A percentile compares a stretch with the other conserved stretches of the same genome.
phyloP scores from a whole-genome alignment of 2,888 invertebrate species.

The Aleiodes testaceus region DNA sequence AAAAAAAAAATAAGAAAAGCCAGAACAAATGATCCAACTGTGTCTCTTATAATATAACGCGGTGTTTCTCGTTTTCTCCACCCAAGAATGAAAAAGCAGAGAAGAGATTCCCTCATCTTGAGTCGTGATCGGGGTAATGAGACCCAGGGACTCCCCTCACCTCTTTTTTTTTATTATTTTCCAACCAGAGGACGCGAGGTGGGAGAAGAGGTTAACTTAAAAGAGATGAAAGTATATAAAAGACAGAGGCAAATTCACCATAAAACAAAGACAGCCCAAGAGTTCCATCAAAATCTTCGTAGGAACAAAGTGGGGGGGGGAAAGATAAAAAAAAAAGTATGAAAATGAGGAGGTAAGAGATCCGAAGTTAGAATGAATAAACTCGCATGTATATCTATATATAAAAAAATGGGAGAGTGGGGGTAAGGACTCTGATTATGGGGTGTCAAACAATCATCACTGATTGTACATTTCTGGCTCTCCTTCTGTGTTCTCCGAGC shows the following conservation, averaged over 20 bases:
- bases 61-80: conserved; percentile 66
- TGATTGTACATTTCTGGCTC: conserved; percentile 69
- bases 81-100: conserved; percentile 36
- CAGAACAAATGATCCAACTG: conserved; percentile 48
- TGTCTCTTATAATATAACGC: conserved; percentile 70
- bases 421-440: conserved; percentile 72
- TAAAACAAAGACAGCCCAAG: conserved; percentile 23
- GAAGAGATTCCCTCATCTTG: conserved; percentile 61
- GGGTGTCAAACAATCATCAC: conserved; percentile 73
- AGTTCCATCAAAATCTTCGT: conserved; percentile 7
- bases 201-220: conserved; percentile 45
- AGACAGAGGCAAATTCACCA: conserved; percentile 39
- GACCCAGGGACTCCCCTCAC: conserved; percentile 61
- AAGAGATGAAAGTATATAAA: conserved; percentile 41
- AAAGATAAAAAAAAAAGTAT: conserved; percentile 39
- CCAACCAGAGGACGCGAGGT: not conserved
- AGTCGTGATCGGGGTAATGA: conserved; percentile 73
- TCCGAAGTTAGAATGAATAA: conserved; percentile 42
- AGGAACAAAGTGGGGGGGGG: not conserved
- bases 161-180: not conserved
- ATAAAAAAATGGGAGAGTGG: conserved; percentile 52
- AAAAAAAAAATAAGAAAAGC: conserved; percentile 57
- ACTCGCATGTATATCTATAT: conserved; percentile 13
- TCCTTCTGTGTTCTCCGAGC: conserved; percentile 29
- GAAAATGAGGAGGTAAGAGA: conserved; percentile 47